Conservation (phyloP, 2,888 invertebrate species). For the Dromius quadrimaculatus region DNA sequence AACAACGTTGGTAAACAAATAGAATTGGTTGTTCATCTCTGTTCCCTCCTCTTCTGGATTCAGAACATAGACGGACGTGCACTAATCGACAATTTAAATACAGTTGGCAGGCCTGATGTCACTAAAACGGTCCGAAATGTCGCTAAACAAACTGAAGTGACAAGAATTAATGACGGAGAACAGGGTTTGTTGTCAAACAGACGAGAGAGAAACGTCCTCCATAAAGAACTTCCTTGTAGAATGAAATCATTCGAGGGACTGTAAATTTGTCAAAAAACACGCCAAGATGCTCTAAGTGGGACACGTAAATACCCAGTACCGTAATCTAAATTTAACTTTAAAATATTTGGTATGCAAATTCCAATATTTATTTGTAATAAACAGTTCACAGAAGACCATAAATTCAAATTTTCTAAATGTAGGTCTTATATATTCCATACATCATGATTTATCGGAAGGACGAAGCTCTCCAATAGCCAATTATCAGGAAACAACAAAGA, state of each 20-base stretch:
- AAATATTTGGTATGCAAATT: no score
- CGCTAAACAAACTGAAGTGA: conserved; percentile 50
- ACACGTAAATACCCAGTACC: no score
- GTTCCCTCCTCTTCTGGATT: conserved; percentile 8
- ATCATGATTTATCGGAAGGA: no score
- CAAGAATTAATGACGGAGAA: conserved; percentile 49
- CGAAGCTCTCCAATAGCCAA: no score
- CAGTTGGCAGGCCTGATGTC: conserved; percentile 50
- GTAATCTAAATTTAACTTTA: no score
- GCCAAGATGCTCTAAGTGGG: no score
- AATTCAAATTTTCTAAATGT: no score
- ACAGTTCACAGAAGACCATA: no score
- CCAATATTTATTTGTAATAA: no score
- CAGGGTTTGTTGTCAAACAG: conserved; percentile 43
- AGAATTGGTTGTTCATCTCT: conserved; percentile 25
- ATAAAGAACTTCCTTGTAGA: conserved; percentile 7
- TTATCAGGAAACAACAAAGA: no score
- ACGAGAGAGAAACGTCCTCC: conserved; percentile 19
- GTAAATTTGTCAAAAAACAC: conserved; percentile 20
- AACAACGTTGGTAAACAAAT: conserved; percentile 35
- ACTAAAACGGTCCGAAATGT: conserved; percentile 47
- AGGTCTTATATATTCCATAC: no score
- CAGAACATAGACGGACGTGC: conserved; percentile 27
- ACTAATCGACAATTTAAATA: conserved; percentile 51
- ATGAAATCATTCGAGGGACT: conserved; percentile 7